Percentiles rank a stretch among this genome's conserved stretches.
These are phyloP conservation scores for Leptopilina boulardi DNA, from an alignment of 1,140 invertebrate genomes.

Conservation along the genomic window DNA sequence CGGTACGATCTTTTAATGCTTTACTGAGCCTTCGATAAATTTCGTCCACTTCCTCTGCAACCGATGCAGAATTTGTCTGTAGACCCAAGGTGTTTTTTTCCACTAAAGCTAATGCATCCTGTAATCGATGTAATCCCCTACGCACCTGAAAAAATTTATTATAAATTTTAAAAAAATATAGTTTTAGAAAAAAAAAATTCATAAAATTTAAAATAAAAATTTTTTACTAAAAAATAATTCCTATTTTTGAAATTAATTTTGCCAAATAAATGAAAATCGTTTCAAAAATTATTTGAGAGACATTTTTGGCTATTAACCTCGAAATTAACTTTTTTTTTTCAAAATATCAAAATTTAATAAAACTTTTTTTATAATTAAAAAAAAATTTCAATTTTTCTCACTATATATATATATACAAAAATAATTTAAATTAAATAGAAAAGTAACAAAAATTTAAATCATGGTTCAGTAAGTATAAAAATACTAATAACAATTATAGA, in stretches of 20 bases:
- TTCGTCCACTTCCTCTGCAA: conserved; percentile 94
- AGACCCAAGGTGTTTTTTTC: conserved; percentile 91
- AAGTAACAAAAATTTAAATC: not conserved
- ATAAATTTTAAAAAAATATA: not conserved
- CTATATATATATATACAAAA: not conserved
- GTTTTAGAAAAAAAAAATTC: no score
- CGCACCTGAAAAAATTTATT: conserved; percentile 77
- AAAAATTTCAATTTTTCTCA: no score
- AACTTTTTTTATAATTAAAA: not conserved
- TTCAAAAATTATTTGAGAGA: no score
- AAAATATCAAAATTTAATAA: not conserved
- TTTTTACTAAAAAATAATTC: no score
- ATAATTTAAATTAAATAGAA: not conserved
- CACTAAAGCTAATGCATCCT: conserved; percentile 88
- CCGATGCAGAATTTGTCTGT: conserved; percentile 89
- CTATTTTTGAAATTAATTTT: no score
- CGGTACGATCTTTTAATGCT: conserved; percentile 93
- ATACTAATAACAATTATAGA: not conserved
- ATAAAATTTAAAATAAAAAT: no score
- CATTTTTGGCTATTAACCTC: not conserved
- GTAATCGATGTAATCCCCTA: conserved; percentile 88
- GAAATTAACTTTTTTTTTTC: not conserved
- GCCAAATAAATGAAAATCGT: not conserved
- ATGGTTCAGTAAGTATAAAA: conserved; percentile 43
- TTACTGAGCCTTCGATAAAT: conserved; percentile 92